A percentile compares a stretch with the other conserved stretches of the same genome.
These are phyloP conservation scores for Harmothoe impar DNA, from an alignment of 2,888 invertebrate genomes.

Conservation along the genomic window DNA sequence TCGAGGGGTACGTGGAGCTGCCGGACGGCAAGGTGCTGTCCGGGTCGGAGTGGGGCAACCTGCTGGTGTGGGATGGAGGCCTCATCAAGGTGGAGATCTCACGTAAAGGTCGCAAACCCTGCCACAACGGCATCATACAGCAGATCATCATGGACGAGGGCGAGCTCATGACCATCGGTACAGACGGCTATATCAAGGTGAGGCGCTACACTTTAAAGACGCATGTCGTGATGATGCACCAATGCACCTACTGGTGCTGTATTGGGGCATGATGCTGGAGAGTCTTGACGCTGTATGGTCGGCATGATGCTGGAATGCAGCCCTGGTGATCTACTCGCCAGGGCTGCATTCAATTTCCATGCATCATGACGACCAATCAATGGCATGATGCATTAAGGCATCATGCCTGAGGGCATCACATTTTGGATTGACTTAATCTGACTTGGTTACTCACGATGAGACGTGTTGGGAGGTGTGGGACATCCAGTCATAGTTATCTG, in stretches of 20 bases:
- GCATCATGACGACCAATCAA: too few species aligned
- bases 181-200: slow-evolving; percentile 83
- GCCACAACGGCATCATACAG: slow-evolving; percentile 90
- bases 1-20: slow-evolving; percentile 92
- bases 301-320: too few species aligned
- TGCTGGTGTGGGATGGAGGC: slow-evolving; percentile 95
- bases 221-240: too few species aligned
- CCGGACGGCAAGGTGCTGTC: slow-evolving; percentile 95
- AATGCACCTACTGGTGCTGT: neutral
- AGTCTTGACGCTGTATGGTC: too few species aligned
- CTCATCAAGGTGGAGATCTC: slow-evolving; percentile 89
- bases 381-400: too few species aligned
- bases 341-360: too few species aligned
- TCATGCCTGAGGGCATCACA: too few species aligned
- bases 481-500: too few species aligned
- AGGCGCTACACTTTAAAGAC: slow-evolving; percentile 65
- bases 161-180: slow-evolving; percentile 86
- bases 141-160: slow-evolving; percentile 86
- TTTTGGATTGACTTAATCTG: too few species aligned
- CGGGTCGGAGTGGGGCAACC: slow-evolving; percentile 95
- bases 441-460: too few species aligned
- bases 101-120: slow-evolving; percentile 86
- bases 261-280: neutral
- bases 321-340: too few species aligned
- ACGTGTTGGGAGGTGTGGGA: too few species aligned